Evolutionary conservation across 92 coral and sea anemone genomes (phyloP).

Genomic region (Parazoanthus darwini): DNA sequence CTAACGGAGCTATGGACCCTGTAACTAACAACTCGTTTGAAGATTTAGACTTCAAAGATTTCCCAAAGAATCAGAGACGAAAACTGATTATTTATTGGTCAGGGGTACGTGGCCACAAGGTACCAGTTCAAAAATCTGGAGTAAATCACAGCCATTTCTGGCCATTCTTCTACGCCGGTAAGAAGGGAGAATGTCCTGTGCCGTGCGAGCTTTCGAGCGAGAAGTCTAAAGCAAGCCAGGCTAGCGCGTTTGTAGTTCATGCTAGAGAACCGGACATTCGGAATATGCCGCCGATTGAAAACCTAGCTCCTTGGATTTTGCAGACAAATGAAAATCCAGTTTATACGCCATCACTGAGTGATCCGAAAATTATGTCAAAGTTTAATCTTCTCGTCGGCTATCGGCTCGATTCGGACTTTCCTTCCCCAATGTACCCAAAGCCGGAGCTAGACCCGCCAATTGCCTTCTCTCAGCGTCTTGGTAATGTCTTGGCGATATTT

Average conservation of each 20-base stretch:
- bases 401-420: constrained; percentile 94
- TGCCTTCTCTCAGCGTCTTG: constrained; percentile 74
- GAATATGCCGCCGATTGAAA: constrained; percentile 88
- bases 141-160: constrained; percentile 88
- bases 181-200: constrained; percentile 84
- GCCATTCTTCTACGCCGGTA: constrained; percentile 97
- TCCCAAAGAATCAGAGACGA: constrained; percentile 46
- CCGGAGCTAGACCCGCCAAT: constrained; percentile 80
- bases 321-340: constrained; percentile 95
- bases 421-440: constrained; percentile 87
- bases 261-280: constrained; percentile 84
- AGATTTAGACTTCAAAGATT: constrained; percentile 18
- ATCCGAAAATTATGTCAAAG: constrained; percentile 74
- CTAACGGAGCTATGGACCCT: constrained; percentile 25
- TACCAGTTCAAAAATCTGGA: constrained; percentile 77
- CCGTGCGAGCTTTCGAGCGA: constrained; percentile 88
- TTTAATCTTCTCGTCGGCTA: constrained; percentile 82
- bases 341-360: constrained; percentile 76
- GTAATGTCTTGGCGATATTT: constrained; percentile 74
- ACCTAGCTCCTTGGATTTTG: constrained; percentile 91
- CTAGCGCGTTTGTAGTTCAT: constrained; percentile 94
- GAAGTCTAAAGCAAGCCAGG: constrained; percentile 71
- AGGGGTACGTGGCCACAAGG: constrained; percentile 77
- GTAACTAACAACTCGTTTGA: constrained; percentile 29
- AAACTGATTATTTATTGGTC: constrained; percentile 87